Evolutionary conservation across 2,797 vertebrate species (phyloP), one percentile per base, ranked within the genome.

Genomic region (Sebastes kiyomatsui): DNA sequence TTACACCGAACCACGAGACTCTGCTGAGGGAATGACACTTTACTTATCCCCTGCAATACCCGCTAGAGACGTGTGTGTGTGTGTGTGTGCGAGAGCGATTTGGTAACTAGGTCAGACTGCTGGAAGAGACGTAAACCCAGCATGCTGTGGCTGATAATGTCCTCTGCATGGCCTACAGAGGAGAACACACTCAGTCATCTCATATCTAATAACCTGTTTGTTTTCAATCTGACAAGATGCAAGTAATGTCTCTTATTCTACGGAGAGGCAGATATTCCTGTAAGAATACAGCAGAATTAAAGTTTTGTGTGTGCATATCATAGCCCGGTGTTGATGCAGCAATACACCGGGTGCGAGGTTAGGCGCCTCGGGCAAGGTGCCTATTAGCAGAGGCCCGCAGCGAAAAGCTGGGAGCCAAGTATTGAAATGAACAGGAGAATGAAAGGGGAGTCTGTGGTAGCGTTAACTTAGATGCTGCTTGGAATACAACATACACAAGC

Each of bases 351-450:
- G 75, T 74, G 78, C 86, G 82, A 92, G 86, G 80, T 90, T 81
- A 86, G 80, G 52, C n/a, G 88, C 91, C 88, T 83, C 70, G 4
- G 91, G 93, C 90, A 75, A 92, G 89, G 87, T 88, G 83, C 90
- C 87, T 84, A 90, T 92, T 93, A 93, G 82, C 86, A 86, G 87
- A 85, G 2, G 89, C 93, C 92, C 83, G 88, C 72, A 92, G 92
- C 89, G 81, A 88, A 85, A 86, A 78, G 60, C 80, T 52, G 67
- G 77, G n/a, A 78, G 84, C 70, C 60, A 61, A 72, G 83, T 59
- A 56, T 70, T 70, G 76, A 86, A 83, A 80, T 77, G 70, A 89
- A 90, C 60, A 7, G 4, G 23, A 82, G 87, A 84, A 88, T 85
- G 83, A 87, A 82, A 88, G 76, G 74, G 35, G 72, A 83, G 58